Percentiles rank a stretch among this genome's conserved stretches.
These are phyloP conservation scores for Holothuria scabra DNA, from an alignment of 53 echinoderm and acorn worm genomes.

Conservation along the genomic window DNA sequence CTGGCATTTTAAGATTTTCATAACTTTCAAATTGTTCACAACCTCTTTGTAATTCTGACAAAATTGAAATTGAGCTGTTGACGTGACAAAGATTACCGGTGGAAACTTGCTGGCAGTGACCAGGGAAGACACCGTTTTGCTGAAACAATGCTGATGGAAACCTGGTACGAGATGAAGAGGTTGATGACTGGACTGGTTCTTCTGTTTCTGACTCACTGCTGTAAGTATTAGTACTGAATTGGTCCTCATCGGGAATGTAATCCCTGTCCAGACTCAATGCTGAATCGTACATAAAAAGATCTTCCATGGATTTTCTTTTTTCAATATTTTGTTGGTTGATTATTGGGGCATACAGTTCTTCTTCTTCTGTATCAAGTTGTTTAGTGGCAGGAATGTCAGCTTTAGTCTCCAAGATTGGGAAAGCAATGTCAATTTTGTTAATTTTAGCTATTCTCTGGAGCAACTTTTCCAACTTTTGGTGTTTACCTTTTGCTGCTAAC, in stretches of 20 bases:
- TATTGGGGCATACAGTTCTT: background rate
- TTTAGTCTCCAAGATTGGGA: slow-evolving; percentile 10
- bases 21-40: background rate
- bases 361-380: background rate
- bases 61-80: slow-evolving; percentile 44
- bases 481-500: slow-evolving; percentile 28
- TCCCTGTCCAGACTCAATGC: slow-evolving; percentile 37
- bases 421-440: slow-evolving; percentile 14
- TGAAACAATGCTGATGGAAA: background rate
- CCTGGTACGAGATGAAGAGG: background rate
- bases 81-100: background rate
- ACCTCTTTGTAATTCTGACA: slow-evolving; percentile 25
- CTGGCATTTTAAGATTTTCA: background rate
- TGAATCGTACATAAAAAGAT: slow-evolving; percentile 40
- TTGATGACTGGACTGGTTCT: background rate
- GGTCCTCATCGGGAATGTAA: slow-evolving; percentile 41
- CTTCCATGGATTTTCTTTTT: slow-evolving; percentile 6
- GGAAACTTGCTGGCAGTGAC: background rate
- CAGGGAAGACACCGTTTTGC: background rate
- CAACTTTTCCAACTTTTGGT: slow-evolving; percentile 9
- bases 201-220: slow-evolving; percentile 42
- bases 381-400: background rate
- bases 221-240: slow-evolving; percentile 21
- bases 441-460: slow-evolving; percentile 31
- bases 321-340: background rate